A percentile compares a stretch with the other conserved stretches of the same genome.
Evolutionary conservation across 2,113 vertebrate genomes (phyloP).

Genomic region (Pholis gunnellus): DNA sequence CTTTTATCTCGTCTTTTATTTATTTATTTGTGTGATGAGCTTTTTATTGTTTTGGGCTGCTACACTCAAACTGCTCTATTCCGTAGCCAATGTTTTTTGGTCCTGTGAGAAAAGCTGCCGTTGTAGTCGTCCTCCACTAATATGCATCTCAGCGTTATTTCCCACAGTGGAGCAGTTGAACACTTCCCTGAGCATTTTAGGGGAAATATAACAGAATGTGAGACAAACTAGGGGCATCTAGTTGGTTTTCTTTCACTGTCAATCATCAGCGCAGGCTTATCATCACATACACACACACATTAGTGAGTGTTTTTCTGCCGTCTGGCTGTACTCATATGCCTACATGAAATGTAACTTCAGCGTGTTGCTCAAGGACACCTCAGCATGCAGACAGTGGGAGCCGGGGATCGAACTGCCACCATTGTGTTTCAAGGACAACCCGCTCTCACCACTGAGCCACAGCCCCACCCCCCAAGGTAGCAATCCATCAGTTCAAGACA

Average conservation of each 20-base stretch:
- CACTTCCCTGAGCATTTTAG: slow-evolving; percentile 16
- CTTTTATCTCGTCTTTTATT: slow-evolving; percentile 32
- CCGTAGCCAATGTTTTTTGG: background rate
- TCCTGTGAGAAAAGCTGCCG: slow-evolving; percentile 1
- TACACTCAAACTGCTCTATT: background rate
- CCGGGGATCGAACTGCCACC: background rate
- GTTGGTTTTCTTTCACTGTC: slow-evolving; percentile 26
- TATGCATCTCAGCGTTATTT: slow-evolving; percentile 11
- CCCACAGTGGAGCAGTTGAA: slow-evolving; percentile 9
- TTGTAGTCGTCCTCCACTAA: slow-evolving; percentile 11
- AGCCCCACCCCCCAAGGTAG: too few relatives aligned
- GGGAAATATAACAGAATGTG: background rate
- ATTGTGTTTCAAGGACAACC: background rate
- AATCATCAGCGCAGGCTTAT: slow-evolving; percentile 13
- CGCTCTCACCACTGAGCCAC: too few relatives aligned
- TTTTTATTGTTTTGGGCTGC: slow-evolving; percentile 28
- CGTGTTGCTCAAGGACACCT: background rate
- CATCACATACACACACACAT: background rate
- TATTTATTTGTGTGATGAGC: slow-evolving; percentile 29
- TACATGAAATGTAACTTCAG: background rate
- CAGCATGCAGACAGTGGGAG: background rate
- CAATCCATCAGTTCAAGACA: slow-evolving; percentile 12
- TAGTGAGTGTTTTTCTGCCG: background rate
- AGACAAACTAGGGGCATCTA: slow-evolving; percentile 1
- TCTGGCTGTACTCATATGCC: background rate